Percentiles rank a stretch among this genome's conserved stretches.
Evolutionary conservation across 2,797 vertebrate genomes (phyloP).

Genomic region (Phyllotis vaccarum): DNA sequence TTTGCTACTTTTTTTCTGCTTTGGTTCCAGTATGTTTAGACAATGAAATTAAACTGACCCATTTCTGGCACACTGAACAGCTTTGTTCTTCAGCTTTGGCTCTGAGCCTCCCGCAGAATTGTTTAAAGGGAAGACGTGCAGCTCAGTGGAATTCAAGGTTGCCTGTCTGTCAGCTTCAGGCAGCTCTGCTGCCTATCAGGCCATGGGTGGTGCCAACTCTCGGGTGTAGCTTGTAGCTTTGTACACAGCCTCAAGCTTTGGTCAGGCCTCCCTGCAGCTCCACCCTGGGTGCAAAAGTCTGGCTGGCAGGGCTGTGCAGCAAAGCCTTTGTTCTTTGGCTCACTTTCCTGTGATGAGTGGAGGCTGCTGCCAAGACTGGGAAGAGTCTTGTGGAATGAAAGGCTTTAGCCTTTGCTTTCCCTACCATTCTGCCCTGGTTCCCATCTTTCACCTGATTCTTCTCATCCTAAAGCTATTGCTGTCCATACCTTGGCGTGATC

Average conservation of each 20-base stretch:
- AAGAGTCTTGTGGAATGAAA: background rate
- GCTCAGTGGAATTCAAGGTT: conserved; percentile 51
- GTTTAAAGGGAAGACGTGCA: conserved; percentile 53
- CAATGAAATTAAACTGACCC: conserved; percentile 74
- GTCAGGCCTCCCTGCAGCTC: background rate
- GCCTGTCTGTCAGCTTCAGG: background rate
- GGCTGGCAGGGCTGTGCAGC: background rate
- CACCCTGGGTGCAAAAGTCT: background rate
- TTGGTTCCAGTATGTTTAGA: conserved; percentile 66
- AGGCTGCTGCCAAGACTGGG: background rate
- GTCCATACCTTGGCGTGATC: background rate
- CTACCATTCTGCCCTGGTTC: background rate
- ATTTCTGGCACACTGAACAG: conserved; percentile 47
- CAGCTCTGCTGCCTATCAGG: background rate
- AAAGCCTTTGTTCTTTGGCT: conserved; percentile 31
- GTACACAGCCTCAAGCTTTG: background rate
- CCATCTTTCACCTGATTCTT: background rate
- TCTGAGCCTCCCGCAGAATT: background rate
- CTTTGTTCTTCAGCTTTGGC: conserved; percentile 75
- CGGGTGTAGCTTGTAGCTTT: background rate
- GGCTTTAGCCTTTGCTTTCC: background rate
- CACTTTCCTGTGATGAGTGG: background rate
- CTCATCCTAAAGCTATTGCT: background rate
- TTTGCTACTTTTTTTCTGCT: conserved; percentile 70
- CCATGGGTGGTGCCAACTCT: background rate